phyloP scores from a whole-genome alignment of 2,113 vertebrate species.

The Thryonomys swinderianus region DNA sequence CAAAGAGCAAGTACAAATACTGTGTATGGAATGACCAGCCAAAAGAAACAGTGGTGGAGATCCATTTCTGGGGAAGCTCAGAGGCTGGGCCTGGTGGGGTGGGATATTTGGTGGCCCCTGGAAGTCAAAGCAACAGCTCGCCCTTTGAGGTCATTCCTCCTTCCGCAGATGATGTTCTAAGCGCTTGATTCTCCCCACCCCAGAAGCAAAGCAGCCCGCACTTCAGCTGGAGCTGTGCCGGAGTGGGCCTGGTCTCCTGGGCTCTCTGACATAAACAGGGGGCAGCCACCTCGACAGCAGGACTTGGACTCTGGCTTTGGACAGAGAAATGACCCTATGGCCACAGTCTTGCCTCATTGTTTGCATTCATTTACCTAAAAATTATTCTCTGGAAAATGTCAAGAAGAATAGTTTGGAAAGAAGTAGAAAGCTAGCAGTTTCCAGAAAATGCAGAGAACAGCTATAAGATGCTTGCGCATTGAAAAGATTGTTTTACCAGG shows the following conservation, averaged over 20 bases:
- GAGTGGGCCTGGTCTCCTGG: background rate
- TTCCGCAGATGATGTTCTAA: background rate
- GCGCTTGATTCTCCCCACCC: background rate
- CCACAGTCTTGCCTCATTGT: background rate
- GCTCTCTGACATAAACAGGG: background rate
- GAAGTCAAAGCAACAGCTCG: background rate
- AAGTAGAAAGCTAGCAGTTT: background rate
- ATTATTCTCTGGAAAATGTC: background rate
- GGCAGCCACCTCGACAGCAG: background rate
- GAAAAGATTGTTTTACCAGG: background rate
- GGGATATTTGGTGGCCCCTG: background rate
- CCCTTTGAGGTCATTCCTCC: background rate
- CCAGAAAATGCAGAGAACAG: slow-evolving; percentile 15
- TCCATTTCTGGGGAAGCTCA: background rate
- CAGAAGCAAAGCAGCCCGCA: background rate
- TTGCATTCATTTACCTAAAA: background rate
- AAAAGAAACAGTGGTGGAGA: background rate
- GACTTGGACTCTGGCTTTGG: background rate
- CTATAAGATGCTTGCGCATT: background rate
- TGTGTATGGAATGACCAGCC: background rate
- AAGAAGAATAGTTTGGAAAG: slow-evolving; percentile 48
- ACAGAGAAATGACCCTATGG: background rate
- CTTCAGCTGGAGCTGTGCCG: accelerated
- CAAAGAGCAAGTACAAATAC: background rate
- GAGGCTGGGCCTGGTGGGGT: background rate